Conservation (phyloP, 2,797 vertebrate species). For the Alexandromys oeconomus region DNA sequence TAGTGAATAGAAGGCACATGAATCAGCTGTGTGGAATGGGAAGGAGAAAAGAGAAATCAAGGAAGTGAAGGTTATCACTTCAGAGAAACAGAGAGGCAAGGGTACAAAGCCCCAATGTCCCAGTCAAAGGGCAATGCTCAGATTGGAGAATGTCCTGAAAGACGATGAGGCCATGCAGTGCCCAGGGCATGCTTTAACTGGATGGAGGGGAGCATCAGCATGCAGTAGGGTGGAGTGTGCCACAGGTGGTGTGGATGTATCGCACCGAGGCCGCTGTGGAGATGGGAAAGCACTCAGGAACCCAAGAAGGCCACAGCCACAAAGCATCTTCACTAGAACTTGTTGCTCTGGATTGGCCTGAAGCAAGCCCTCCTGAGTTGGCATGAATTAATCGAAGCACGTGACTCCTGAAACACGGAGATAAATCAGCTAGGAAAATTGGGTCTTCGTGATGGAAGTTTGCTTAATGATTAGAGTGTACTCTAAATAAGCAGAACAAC, state of each 20-base stretch:
- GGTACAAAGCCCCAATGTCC: too few species aligned
- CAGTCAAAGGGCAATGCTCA: background rate
- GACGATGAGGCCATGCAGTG: rapidly evolving
- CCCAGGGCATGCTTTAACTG: background rate
- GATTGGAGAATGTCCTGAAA: background rate
- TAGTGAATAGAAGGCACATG: background rate
- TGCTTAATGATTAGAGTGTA: constrained; percentile 75
- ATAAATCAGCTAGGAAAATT: constrained; percentile 69
- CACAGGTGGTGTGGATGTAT: background rate
- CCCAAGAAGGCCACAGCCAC: background rate
- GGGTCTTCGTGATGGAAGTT: constrained; percentile 69
- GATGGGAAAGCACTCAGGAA: background rate
- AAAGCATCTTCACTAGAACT: background rate
- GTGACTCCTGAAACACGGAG: constrained; percentile 63
- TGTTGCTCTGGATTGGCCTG: background rate
- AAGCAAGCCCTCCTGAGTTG: background rate
- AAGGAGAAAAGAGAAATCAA: background rate
- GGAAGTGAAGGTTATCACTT: background rate
- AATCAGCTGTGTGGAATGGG: background rate
- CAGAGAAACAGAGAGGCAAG: background rate
- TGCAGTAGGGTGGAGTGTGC: background rate
- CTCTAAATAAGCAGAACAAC: constrained; percentile 69
- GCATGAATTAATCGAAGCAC: constrained; percentile 26
- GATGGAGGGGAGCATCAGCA: background rate
- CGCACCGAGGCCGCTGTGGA: background rate